Evolutionary conservation across 1,140 invertebrate species (phyloP).

Genomic region (Bombus polaris): DNA sequence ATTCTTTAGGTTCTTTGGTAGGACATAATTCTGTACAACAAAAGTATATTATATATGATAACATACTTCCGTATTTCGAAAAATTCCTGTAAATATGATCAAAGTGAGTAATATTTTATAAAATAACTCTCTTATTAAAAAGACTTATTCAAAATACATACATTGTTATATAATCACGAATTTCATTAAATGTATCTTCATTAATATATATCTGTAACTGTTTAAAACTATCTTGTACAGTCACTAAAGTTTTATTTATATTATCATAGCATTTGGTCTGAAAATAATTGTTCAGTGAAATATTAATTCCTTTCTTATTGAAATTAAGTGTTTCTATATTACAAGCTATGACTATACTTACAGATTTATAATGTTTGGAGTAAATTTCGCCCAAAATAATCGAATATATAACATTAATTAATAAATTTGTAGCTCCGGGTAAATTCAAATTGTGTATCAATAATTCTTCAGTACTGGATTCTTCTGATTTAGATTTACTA

Average conservation of each 20-base stretch:
- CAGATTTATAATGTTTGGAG: conserved; percentile 75
- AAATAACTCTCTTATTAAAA: background rate
- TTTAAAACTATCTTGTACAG: conserved; percentile 49
- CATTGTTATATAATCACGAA: conserved; percentile 41
- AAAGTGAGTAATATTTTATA: background rate
- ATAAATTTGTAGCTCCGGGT: conserved; percentile 43
- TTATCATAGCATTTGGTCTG: conserved; percentile 61
- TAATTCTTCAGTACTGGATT: background rate
- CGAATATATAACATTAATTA: conserved; percentile 70
- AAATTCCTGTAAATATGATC: conserved; percentile 40
- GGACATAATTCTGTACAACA: conserved; percentile 46
- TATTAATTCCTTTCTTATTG: background rate
- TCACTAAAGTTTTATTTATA: conserved; percentile 48
- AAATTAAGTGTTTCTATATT: background rate
- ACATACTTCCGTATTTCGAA: conserved; percentile 52
- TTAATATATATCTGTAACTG: conserved; percentile 49
- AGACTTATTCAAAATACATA: background rate
- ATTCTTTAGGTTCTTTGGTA: background rate
- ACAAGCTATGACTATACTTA: conserved; percentile 46
- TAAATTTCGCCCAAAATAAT: conserved; percentile 70
- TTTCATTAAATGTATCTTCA: conserved; percentile 48
- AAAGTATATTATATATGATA: conserved; percentile 53
- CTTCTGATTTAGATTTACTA: background rate
- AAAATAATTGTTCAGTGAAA: conserved; percentile 1
- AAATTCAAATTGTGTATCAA: conserved; percentile 28